Evolutionary conservation across 2,113 vertebrate genomes (phyloP), one percentile per base, ranked within the genome.

Genomic region (Odocoileus hemionus): DNA sequence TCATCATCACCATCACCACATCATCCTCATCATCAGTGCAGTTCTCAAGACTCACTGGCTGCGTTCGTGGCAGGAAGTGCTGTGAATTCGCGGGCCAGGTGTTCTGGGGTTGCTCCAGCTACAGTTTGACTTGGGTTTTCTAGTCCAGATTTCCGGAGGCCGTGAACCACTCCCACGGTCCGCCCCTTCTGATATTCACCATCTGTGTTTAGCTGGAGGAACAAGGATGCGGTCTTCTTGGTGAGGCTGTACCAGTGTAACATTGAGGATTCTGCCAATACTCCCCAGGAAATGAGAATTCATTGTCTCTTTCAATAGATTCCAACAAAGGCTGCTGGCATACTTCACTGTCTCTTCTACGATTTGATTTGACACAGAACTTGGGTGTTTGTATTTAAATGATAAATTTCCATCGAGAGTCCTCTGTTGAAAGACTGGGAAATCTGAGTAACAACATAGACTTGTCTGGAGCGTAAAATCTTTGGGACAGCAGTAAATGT

Each of bases 201-300:
- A 1, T 15, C 52, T 54, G 54, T 90, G 76, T 8, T 30, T 33
- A 15, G 13, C 55, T 0, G 14, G 67, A 23, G 5, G 16, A 45
- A 26, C 13, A 84, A 23, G 1, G 26, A 10, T 1, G 0, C 0
- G 4, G 8, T 33, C 33, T 12, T 61, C 52, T 45, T 11, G 30
- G 25, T 23, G 23, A 25, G 0, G 0, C 28, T 1, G 0, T 1
- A 13, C 64, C 23, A 6, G 7, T 15, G 2, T 5, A 9, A 25
- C n/a, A 15, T 9, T 12, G 2, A 26, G 21, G 61, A 26, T 19
- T 25, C 2, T 25, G 36, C 11, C 1, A 11, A 39, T n/a, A 0
- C 0, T 1, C 25, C 45, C 74, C 45, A 45, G 8, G 64, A 26
- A 61, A 11, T 33, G 1, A 1, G 26, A 13, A 5, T 4, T 14